Percentiles rank a stretch among this genome's conserved stretches.
Evolutionary conservation across 2,888 invertebrate genomes (phyloP).

Genomic region (Acronicta aceris): DNA sequence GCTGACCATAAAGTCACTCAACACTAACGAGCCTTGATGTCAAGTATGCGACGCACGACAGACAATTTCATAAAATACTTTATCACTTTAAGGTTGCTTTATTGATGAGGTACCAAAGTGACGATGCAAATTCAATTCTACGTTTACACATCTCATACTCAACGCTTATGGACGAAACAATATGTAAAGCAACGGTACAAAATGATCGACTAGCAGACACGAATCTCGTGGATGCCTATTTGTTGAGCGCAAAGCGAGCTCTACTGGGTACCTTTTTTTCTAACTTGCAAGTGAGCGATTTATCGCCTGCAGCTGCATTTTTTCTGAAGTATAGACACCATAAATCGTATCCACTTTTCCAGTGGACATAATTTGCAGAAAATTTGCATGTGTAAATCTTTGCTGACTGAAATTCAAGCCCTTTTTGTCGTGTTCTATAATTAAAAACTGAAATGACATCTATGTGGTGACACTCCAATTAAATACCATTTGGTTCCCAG

Average conservation of each 20-base stretch:
- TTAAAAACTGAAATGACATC: conserved; percentile 33
- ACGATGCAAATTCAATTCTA: conserved; percentile 63
- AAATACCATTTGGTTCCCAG: conserved; percentile 76
- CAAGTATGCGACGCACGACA: conserved; percentile 48
- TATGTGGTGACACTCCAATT: conserved; percentile 78
- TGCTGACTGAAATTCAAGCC: conserved; percentile 16
- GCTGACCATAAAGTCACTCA: conserved; percentile 55
- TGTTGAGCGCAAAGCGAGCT: conserved; percentile 68
- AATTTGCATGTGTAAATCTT: conserved; percentile 46
- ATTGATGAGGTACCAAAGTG: conserved; percentile 44
- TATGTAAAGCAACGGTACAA: conserved; percentile 69
- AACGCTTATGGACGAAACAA: conserved; percentile 67
- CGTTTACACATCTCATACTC: conserved; percentile 62
- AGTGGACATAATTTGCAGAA: conserved; percentile 57
- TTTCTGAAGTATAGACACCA: conserved; percentile 63
- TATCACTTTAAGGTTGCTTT: conserved; percentile 34
- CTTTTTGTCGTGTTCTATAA: conserved; percentile 23
- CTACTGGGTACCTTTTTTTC: conserved; percentile 64
- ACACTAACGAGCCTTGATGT: conserved; percentile 59
- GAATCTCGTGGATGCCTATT: conserved; percentile 66
- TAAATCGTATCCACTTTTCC: conserved; percentile 69
- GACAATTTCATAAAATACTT: conserved; percentile 59
- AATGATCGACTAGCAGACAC: conserved; percentile 68
- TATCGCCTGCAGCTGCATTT: conserved; percentile 72
- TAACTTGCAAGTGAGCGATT: conserved; percentile 72